These are phyloP conservation scores for Synanthedon vespiformis DNA, from an alignment of 2,888 invertebrate species.

Conservation along the genomic window DNA sequence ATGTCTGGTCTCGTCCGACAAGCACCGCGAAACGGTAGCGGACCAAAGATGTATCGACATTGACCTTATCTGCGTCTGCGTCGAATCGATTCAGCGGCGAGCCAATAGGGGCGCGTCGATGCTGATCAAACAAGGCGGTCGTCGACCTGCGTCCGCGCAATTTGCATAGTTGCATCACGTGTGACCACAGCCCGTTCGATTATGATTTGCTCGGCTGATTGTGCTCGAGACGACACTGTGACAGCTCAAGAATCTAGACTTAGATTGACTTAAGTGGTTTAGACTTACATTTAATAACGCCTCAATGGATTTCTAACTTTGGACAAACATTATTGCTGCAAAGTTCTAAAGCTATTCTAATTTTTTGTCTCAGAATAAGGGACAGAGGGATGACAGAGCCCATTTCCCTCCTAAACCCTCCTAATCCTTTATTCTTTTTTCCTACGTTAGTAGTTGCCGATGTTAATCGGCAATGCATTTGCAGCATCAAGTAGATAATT, in stretches of 20 bases:
- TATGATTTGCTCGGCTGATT: conserved; percentile 27
- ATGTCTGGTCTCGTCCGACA: background rate
- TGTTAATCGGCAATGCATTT: too few relatives aligned
- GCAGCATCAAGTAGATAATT: too few relatives aligned
- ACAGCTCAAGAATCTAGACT: background rate
- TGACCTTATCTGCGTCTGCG: conserved; percentile 47
- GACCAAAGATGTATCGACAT: conserved; percentile 58
- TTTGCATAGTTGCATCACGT: conserved; percentile 64
- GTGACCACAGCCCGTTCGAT: conserved; percentile 40
- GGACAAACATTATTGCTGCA: too few relatives aligned
- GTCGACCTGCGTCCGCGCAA: conserved; percentile 36
- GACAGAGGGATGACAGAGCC: too few relatives aligned
- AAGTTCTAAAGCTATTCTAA: too few relatives aligned
- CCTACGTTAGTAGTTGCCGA: too few relatives aligned
- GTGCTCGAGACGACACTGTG: background rate
- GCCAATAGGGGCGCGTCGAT: conserved; percentile 39
- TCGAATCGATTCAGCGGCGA: conserved; percentile 54
- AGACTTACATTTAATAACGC: too few relatives aligned
- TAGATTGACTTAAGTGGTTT: too few relatives aligned
- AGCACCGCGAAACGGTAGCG: conserved; percentile 32
- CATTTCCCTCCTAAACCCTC: too few relatives aligned
- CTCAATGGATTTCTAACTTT: too few relatives aligned
- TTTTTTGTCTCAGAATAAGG: too few relatives aligned
- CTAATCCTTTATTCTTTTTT: too few relatives aligned
- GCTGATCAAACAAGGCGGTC: conserved; percentile 51